Evolutionary conservation across 2,113 vertebrate genomes (phyloP).

Genomic region (Myotis davidii): DNA sequence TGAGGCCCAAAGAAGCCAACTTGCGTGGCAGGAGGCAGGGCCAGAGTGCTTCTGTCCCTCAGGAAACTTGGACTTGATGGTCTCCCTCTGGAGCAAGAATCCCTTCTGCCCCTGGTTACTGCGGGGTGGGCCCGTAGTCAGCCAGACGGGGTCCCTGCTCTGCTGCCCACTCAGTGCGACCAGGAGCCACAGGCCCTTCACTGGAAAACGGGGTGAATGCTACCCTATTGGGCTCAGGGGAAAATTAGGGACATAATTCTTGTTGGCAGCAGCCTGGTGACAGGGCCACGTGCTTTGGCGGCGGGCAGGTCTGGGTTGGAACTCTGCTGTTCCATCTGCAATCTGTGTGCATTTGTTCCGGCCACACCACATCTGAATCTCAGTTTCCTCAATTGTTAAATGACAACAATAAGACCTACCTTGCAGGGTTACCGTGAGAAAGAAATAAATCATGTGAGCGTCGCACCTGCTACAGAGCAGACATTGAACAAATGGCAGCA

Average conservation of each 20-base stretch:
- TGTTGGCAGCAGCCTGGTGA: not conserved
- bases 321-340: not conserved
- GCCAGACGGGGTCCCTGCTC: not conserved
- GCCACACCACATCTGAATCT: not conserved
- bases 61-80: not conserved
- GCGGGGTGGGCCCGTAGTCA: rapidly evolving
- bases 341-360: not conserved
- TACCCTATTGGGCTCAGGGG: not conserved
- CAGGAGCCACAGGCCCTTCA: not conserved
- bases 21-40: not conserved
- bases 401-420: not conserved
- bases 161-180: not conserved
- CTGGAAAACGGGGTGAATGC: not conserved
- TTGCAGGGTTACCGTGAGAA: not conserved
- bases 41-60: not conserved
- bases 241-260: rapidly evolving
- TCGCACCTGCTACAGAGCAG: rapidly evolving
- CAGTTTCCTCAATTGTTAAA: not conserved
- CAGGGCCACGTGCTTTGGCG: rapidly evolving
- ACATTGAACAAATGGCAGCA: not conserved
- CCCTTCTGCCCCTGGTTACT: rapidly evolving
- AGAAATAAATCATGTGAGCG: rapidly evolving
- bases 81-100: not conserved
- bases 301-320: rapidly evolving
- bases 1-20: not conserved